These are phyloP conservation scores for Parauchenoglanis ngamensis DNA, from an alignment of 2,797 vertebrate genomes.

Conservation along the genomic window DNA sequence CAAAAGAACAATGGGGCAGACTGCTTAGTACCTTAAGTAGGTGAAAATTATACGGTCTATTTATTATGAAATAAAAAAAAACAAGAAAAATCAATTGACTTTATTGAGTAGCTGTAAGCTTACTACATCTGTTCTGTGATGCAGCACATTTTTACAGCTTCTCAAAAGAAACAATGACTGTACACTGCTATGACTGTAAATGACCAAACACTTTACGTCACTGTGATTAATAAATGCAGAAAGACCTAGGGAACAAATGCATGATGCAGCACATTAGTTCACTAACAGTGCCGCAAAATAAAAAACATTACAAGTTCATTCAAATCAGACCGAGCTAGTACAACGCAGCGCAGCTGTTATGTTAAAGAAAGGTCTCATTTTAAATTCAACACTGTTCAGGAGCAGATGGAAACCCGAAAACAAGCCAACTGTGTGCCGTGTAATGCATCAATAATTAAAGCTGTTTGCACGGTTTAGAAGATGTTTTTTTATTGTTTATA, in stretches of 20 bases:
- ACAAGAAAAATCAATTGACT: conserved; percentile 24
- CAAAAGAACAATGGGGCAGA: neutral
- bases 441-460: conserved; percentile 31
- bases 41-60: neutral
- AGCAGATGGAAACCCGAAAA: conserved; percentile 9
- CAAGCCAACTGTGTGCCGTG: conserved; percentile 17
- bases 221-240: neutral
- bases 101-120: conserved; percentile 14
- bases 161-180: conserved; percentile 8
- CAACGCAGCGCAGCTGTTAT: conserved; percentile 17
- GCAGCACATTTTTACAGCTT: conserved; percentile 5
- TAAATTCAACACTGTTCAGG: conserved; percentile 22
- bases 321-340: neutral
- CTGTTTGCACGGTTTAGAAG: neutral
- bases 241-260: neutral
- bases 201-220: neutral
- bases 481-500: neutral
- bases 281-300: neutral
- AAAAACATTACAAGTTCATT: neutral
- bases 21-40: conserved; percentile 8
- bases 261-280: conserved; percentile 18
- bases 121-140: neutral
- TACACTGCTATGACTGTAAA: conserved; percentile 12
- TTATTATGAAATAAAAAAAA: conserved; percentile 32
- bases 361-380: conserved; percentile 12